Evolutionary conservation across 2,797 vertebrate genomes (phyloP).

Genomic region (Vespertilio murinus): DNA sequence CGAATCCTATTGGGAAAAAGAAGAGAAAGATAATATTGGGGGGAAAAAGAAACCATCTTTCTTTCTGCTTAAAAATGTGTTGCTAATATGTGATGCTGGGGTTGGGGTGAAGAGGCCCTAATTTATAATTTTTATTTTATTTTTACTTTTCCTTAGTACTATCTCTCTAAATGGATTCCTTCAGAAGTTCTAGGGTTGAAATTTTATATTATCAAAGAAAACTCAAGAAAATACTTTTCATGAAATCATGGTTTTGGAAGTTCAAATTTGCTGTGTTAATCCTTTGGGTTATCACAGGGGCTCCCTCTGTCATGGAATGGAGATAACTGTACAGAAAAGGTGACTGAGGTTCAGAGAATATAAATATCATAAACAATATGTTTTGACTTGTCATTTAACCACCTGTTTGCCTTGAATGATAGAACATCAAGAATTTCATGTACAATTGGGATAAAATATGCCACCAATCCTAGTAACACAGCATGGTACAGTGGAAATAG

Average conservation of each 20-base stretch:
- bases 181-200: neutral
- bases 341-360: neutral
- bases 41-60: neutral
- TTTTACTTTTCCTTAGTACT: neutral
- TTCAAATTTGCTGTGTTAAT: neutral
- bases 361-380: neutral
- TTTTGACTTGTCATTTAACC: neutral
- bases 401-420: neutral
- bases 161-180: neutral
- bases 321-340: neutral
- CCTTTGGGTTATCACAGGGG: neutral
- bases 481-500: neutral
- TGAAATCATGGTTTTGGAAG: neutral
- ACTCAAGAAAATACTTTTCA: neutral
- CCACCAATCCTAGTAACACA: neutral
- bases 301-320: neutral
- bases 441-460: neutral
- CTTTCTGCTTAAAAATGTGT: neutral
- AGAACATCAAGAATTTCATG: neutral
- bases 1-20: constrained; percentile 22
- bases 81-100: neutral
- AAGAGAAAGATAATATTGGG: constrained; percentile 44
- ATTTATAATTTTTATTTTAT: neutral
- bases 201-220: neutral
- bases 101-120: neutral